Evolutionary conservation across 2,113 vertebrate genomes (phyloP).

Genomic region (Entomyzon cyanotis): DNA sequence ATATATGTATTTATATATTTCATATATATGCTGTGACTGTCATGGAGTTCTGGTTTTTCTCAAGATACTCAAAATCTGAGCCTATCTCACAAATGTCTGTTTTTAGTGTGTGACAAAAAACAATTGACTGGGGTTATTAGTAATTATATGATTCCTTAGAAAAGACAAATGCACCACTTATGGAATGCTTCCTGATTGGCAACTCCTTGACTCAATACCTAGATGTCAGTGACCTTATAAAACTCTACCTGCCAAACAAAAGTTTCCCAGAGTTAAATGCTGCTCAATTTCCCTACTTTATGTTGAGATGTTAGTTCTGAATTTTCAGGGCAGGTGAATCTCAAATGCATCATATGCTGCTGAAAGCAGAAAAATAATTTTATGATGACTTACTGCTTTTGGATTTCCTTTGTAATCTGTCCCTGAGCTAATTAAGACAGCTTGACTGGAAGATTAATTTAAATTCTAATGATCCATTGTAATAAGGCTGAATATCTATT

Average conservation of each 20-base stretch:
- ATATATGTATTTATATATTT: neutral
- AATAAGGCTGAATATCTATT: neutral
- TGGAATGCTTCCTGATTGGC: neutral
- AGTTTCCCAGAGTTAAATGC: neutral
- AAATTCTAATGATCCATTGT: neutral
- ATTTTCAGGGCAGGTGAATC: neutral
- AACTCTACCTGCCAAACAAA: neutral
- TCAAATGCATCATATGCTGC: neutral
- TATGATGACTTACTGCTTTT: neutral
- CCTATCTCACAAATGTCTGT: neutral
- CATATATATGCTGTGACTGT: neutral
- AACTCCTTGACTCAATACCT: neutral
- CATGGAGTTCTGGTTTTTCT: neutral
- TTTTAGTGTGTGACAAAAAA: neutral
- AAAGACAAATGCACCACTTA: neutral
- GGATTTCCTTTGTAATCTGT: neutral
- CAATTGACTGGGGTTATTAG: neutral
- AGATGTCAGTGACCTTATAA: neutral
- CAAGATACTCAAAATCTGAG: neutral
- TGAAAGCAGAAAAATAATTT: neutral
- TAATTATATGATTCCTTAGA: neutral
- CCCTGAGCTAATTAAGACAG: constrained; percentile 6
- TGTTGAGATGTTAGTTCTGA: neutral
- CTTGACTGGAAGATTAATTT: constrained; percentile 5
- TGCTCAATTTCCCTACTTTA: neutral